Conservation (phyloP, 2,888 invertebrate genomes). For the Anagyrus pseudococci region DNA sequence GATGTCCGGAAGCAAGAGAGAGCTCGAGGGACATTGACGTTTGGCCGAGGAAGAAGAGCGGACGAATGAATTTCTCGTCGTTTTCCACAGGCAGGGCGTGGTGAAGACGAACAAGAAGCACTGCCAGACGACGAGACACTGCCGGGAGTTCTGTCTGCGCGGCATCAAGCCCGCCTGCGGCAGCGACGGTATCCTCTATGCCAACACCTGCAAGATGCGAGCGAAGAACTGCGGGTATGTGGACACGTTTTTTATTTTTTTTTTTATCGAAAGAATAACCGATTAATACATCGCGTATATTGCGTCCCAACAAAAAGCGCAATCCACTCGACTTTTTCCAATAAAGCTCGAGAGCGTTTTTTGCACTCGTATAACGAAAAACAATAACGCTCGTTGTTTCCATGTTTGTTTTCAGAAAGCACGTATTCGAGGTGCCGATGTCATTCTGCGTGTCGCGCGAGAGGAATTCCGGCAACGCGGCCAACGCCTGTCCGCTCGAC, state of each 20-base stretch:
- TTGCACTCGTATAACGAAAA: not conserved
- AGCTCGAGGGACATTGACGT: not conserved
- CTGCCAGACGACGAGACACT: conserved; percentile 89
- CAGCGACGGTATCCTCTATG: conserved; percentile 87
- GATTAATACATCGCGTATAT: too few species aligned
- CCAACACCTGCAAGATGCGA: conserved; percentile 90
- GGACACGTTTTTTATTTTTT: too few species aligned
- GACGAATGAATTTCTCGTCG: not conserved
- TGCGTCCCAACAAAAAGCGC: too few species aligned
- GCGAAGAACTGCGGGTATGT: conserved; percentile 87
- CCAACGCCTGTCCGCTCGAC: conserved; percentile 73
- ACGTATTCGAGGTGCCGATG: conserved; percentile 91
- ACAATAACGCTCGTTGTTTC: not conserved
- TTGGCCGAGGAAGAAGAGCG: not conserved
- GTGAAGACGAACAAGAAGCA: conserved; percentile 88
- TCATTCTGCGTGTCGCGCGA: conserved; percentile 85
- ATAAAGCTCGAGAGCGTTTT: too few species aligned
- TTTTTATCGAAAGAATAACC: too few species aligned
- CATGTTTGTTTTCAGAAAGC: conserved; percentile 70
- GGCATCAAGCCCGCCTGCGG: conserved; percentile 89
- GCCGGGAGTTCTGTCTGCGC: conserved; percentile 89
- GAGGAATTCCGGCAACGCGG: conserved; percentile 71
- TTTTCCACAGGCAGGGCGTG: conserved; percentile 74
- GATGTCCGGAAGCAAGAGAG: not conserved
- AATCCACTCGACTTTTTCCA: too few species aligned